A percentile compares a stretch with the other conserved stretches of the same genome.
Evolutionary conservation across 1,140 invertebrate species (phyloP).

Genomic region (Hypothenemus hampei): DNA sequence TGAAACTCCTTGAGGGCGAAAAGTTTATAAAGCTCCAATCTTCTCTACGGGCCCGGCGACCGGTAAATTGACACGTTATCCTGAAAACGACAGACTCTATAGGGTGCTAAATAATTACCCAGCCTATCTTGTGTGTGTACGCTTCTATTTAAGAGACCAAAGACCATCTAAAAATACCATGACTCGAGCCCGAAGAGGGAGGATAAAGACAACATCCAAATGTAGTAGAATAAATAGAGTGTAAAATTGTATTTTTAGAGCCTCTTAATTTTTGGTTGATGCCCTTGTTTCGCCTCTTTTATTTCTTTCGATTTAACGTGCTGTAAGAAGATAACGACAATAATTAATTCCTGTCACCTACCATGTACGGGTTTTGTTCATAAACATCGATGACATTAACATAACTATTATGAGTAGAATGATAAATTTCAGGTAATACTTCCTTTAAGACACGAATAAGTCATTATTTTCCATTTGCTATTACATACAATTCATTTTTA

Average conservation of each 20-base stretch:
- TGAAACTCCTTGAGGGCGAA: too few species aligned
- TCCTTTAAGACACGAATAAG: background rate
- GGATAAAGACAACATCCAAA: background rate
- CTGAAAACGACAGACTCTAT: conserved; percentile 7
- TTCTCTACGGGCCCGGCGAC: background rate
- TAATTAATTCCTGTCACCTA: background rate
- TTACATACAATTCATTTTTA: background rate
- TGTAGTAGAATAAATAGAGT: background rate
- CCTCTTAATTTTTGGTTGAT: background rate
- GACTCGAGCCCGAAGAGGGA: too few species aligned
- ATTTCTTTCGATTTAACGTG: background rate
- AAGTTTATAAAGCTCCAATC: background rate
- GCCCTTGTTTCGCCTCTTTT: background rate
- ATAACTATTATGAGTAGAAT: background rate
- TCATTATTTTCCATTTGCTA: background rate
- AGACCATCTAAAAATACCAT: conserved; percentile 2
- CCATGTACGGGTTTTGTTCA: background rate
- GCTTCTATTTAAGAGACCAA: background rate
- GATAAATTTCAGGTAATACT: background rate
- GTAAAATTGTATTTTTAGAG: background rate
- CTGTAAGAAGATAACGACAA: background rate
- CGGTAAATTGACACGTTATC: conserved; percentile 6
- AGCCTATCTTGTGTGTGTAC: background rate
- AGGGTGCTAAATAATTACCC: conserved; percentile 10
- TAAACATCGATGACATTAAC: background rate